phyloP scores from a whole-genome alignment of 2,113 vertebrate species.

The Coptodon bakossiorum region DNA sequence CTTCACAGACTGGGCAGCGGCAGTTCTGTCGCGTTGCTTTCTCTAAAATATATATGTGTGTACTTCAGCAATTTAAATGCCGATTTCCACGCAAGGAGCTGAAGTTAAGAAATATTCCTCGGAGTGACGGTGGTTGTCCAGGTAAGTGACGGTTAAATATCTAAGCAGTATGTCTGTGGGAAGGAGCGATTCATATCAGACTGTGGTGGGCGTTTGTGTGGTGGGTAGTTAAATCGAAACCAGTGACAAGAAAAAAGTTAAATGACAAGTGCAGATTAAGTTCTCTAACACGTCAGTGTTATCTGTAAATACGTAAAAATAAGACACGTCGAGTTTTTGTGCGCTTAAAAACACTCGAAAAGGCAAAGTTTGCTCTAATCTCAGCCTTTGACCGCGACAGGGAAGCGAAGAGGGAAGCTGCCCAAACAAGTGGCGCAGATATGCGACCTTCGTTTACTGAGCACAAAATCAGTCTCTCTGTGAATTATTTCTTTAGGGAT shows the following conservation, averaged over 20 bases:
- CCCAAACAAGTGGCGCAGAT: background rate
- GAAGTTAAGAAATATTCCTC: background rate
- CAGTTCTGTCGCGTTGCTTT: accelerated
- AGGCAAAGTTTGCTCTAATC: background rate
- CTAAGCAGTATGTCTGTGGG: background rate
- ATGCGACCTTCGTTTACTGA: background rate
- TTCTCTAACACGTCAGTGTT: background rate
- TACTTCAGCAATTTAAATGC: background rate
- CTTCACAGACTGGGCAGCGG: background rate
- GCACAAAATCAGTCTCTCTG: background rate
- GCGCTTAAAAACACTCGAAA: background rate
- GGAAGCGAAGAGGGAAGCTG: background rate
- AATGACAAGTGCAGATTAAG: background rate
- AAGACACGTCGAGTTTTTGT: background rate
- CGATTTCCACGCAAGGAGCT: background rate
- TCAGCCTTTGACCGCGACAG: background rate
- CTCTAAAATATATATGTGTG: background rate
- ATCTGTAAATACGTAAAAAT: background rate
- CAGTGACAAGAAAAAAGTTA: background rate
- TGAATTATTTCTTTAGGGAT: background rate
- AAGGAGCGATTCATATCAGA: constrained; percentile 16
- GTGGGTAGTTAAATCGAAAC: constrained; percentile 47
- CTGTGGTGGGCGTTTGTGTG: constrained; percentile 1
- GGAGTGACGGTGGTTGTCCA: background rate
- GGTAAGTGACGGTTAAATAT: constrained; percentile 39